These are phyloP conservation scores for Formica selysi DNA, from an alignment of 1,140 invertebrate species.

Conservation along the genomic window DNA sequence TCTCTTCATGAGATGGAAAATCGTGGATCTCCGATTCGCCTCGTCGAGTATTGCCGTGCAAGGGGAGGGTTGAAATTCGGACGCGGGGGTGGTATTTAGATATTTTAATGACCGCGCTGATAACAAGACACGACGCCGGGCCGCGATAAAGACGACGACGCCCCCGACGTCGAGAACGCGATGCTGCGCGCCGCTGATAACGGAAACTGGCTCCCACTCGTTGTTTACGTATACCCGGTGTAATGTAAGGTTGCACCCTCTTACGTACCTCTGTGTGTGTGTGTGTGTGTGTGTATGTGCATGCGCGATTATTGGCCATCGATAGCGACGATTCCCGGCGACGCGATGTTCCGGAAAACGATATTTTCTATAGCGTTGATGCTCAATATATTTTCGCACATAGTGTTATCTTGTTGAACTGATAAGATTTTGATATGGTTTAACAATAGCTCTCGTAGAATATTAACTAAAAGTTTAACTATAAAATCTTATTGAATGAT, in stretches of 20 bases:
- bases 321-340: constrained; percentile 67
- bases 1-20: background rate
- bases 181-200: constrained; percentile 85
- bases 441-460: background rate
- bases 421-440: constrained; percentile 29
- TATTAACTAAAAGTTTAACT: no score
- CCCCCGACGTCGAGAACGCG: constrained; percentile 75
- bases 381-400: constrained; percentile 17
- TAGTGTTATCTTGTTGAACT: background rate
- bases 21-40: background rate
- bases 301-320: constrained; percentile 70
- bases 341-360: constrained; percentile 54
- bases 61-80: constrained; percentile 58
- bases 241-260: constrained; percentile 52
- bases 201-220: constrained; percentile 75
- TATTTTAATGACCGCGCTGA: constrained; percentile 86
- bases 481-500: no score
- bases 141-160: constrained; percentile 84
- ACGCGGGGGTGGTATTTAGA: constrained; percentile 85
- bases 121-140: constrained; percentile 82
- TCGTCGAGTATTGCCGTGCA: background rate
- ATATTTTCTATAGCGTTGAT: constrained; percentile 18
- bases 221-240: constrained; percentile 81
- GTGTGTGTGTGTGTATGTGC: background rate
- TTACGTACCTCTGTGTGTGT: constrained; percentile 61